These are phyloP conservation scores for Odontamblyopus lacepedii DNA, from an alignment of 2,797 vertebrate genomes.

Conservation along the genomic window DNA sequence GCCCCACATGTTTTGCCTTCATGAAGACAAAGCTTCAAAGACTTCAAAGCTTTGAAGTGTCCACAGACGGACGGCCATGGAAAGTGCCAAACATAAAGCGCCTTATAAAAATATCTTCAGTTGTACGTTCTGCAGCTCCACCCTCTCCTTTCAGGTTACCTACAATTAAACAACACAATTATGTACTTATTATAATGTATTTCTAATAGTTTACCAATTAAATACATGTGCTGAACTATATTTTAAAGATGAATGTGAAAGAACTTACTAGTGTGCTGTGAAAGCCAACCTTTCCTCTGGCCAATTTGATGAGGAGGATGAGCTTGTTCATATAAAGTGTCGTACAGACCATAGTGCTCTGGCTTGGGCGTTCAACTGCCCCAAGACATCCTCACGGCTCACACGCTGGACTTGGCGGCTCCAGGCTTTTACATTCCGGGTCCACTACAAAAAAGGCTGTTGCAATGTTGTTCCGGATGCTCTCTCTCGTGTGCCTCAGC, in stretches of 20 bases:
- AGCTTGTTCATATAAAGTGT: constrained; percentile 78
- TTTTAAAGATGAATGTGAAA: constrained; percentile 10
- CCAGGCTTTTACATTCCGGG: too few species aligned
- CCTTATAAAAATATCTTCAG: constrained; percentile 88
- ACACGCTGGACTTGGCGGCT: too few species aligned
- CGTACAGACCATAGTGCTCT: too few species aligned
- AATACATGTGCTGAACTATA: not conserved
- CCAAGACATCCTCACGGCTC: too few species aligned
- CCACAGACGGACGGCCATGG: constrained; percentile 62
- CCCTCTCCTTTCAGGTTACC: constrained; percentile 85
- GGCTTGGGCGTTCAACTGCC: too few species aligned
- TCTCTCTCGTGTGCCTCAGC: too few species aligned
- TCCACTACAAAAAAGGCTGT: too few species aligned
- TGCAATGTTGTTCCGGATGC: too few species aligned
- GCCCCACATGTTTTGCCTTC: too few species aligned
- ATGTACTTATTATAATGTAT: not conserved
- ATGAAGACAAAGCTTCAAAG: too few species aligned
- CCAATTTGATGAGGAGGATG: constrained; percentile 84
- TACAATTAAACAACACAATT: constrained; percentile 39
- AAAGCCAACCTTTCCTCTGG: constrained; percentile 92
- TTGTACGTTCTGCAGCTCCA: constrained; percentile 75
- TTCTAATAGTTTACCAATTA: not conserved
- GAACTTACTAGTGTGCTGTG: constrained; percentile 83
- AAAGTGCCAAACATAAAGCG: constrained; percentile 89
- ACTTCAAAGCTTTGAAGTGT: too few species aligned